These are phyloP conservation scores for Leuctra nigra DNA, from an alignment of 2,888 invertebrate species.

Conservation along the genomic window DNA sequence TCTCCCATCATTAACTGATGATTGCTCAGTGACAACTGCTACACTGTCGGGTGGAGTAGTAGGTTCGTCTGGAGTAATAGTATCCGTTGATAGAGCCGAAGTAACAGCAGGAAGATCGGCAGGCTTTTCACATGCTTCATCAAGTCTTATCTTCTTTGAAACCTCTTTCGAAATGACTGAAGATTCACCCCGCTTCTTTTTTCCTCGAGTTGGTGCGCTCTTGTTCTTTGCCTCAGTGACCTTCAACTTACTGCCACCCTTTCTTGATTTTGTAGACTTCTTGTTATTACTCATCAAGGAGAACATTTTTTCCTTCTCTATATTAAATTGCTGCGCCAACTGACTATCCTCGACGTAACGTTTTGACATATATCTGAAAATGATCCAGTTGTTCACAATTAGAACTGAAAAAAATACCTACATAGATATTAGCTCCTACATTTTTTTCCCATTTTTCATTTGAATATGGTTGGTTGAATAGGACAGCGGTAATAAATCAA, in stretches of 20 bases:
- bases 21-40: background rate
- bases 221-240: background rate
- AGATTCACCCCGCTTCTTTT: background rate
- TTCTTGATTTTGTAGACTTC: background rate
- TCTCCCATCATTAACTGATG: background rate
- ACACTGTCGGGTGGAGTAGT: no score
- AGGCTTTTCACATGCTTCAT: no score
- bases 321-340: conserved; percentile 25
- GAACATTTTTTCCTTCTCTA: conserved; percentile 30
- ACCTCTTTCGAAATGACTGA: no score
- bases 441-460: no score
- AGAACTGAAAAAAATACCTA: conserved; percentile 2
- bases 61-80: no score
- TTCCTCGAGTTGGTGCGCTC: background rate
- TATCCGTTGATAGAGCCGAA: no score
- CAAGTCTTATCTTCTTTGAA: no score
- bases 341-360: conserved; percentile 26
- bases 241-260: background rate
- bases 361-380: conserved; percentile 29
- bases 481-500: no score
- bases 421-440: background rate
- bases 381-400: no score
- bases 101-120: no score
- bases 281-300: conserved; percentile 13
- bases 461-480: background rate